Conservation (phyloP, 2,113 vertebrate genomes). For the Psilopsiagon aymara region DNA sequence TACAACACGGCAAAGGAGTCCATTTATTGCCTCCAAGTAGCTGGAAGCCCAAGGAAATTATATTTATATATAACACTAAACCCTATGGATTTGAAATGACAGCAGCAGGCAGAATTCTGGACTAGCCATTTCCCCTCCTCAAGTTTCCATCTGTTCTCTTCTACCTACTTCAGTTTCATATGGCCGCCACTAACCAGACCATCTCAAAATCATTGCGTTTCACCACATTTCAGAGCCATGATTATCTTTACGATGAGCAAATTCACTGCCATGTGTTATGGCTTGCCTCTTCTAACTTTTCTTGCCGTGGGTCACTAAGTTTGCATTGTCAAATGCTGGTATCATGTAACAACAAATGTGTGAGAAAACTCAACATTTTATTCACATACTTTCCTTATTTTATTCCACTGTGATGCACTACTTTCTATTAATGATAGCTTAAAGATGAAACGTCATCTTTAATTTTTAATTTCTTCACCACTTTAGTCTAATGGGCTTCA, state of each 20-base stretch:
- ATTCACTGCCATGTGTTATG: neutral
- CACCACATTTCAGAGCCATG: neutral
- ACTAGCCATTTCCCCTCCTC: neutral
- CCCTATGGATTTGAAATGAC: neutral
- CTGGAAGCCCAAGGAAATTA: neutral
- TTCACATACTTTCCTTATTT: neutral
- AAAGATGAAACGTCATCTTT: conserved; percentile 4
- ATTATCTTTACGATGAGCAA: neutral
- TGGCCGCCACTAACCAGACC: neutral
- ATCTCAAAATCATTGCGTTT: neutral
- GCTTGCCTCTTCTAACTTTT: neutral
- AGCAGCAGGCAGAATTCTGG: neutral
- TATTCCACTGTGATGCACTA: neutral
- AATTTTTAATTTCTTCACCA: conserved; percentile 24
- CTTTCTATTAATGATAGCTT: neutral
- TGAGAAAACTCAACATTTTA: neutral
- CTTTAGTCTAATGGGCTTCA: neutral
- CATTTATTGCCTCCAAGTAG: neutral
- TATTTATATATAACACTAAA: neutral
- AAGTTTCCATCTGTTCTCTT: neutral
- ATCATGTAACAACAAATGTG: neutral
- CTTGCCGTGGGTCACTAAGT: neutral
- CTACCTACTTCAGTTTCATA: neutral
- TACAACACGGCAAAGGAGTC: neutral
- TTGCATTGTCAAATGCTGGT: neutral